Base-by-base conservation (phyloP, 2,888 invertebrate genomes). In the Ditula angustiorana region DNA sequence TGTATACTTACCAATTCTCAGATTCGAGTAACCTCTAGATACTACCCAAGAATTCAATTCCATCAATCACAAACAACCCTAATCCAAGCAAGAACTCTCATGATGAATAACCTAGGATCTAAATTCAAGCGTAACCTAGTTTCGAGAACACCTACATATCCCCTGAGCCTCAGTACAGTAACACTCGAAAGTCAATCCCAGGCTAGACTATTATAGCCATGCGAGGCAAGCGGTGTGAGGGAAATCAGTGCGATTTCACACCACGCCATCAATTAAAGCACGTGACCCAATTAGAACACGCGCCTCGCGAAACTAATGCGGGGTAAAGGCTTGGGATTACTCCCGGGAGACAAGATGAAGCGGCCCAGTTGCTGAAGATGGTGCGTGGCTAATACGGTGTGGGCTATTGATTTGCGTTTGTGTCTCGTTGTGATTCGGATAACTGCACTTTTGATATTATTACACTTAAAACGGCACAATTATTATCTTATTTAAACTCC, bases 251-350 rank as follows among this genome's bases (percentile, higher is more conserved):
- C 74, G 75, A 81, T 83, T 82, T 80, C 79, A 75, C 76, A 80
- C 78, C 80, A 79, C 79, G 76, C 77, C 81, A 85, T 88, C 87
- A 88, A 88, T 89, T 89, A 86, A 78, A 74, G 68, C 72, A 71
- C 61, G 86, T 82, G 88, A 90, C 90, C 90, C 90, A 91, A 92
- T 90, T 91, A 88, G 80, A 79, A 78, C 78, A 79, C 80, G 78
- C 82, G 82, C 84, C 81, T 80, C 79, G 77, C 78, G 77, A 80
- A 83, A 84, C 87, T 87, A 86, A 86, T 85, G 85, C 81, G 79
- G 81, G 79, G 80, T 79, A 79, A 78, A 80, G 80, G 81, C 83
- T 82, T 81, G 71, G 81, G 86, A 88, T 86, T 87, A 87, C 79
- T 78, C 82, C 78, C 81, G 37, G 68, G 79, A 81, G 83, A 80